Evolutionary conservation across 2,113 vertebrate species (phyloP), one percentile per base, ranked within the genome.

Genomic region (Ceyx margarethae): DNA sequence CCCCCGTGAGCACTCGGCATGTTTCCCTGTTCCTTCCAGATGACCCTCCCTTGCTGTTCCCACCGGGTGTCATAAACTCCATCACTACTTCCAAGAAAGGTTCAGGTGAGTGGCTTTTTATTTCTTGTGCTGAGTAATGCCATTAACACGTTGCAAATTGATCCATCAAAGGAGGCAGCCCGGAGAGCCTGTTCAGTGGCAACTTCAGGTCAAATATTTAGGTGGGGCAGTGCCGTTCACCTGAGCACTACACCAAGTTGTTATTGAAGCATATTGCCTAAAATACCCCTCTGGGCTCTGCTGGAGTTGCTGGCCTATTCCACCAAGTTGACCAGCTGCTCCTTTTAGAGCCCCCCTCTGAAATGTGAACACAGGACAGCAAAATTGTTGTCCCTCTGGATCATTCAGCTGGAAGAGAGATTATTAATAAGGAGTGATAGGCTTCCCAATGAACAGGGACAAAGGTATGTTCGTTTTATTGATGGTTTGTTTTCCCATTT

Each of bases 1-100:
- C 95, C 94, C 96, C 64, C 78, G 89, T 81, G 96, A 94, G 83
- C n/a, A 48, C 76, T 96, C 87, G 3, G n/a, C 81, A 73, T 86
- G 91, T 96, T 96, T 97, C 94, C 89, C 84, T 69, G 86, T 91
- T 95, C 93, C 83, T 94, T 95, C 89, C 92, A 95, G 84, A 97
- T 95, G 96, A 96, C 91, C 92, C 87, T 90, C 72, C 90, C 87
- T 93, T 96, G 95, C 94, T 83, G 86, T 95, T 96, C 92, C 94
- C 94, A 90, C 79, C 71, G 95, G 87, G 95, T 92, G 89, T 90
- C 96, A 93, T 95, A 96, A 97, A 95, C 93, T 95, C 85, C 77
- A 85, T 81, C 94, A 91, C 91, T 95, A 90, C 95, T 96, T 96
- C 96, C 96, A 96, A 95, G 80, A 93, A 95, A 96, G 1, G 45